Base-by-base conservation (phyloP, 1,140 invertebrate genomes). In the Achroia grisella region DNA sequence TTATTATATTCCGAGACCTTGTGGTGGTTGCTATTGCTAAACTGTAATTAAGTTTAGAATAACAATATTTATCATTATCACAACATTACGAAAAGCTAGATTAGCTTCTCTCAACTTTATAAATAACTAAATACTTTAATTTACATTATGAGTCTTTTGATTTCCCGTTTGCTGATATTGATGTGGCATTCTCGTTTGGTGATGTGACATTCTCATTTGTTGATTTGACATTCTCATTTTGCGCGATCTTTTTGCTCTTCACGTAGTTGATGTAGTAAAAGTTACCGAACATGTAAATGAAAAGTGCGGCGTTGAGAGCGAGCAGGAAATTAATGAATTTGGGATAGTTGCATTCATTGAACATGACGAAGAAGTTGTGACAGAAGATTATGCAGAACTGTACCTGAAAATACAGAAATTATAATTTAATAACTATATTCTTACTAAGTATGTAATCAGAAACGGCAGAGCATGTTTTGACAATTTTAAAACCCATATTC, bases 281-380 rank as follows among this genome's bases (percentile, higher is more conserved):
- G 33, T 92, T 90, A 1, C 91, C 91, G 70, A 97, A 97, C 66
- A 97, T 89, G 60, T 95, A 92, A 29, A 95, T 88, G 81, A 97
- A 97, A 15, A 95, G 86, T 9, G 89, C 77, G 3, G 94, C 90
- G 72, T 97, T 95, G 17, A 92, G 77, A 11, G 87, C 81, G 2
- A 97, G 88, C 32, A 96, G 83, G 63, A 91, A 77, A 15, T 89
- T 86, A 39, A 96, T 89, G 8, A 86, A 54, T 54, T 90, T 92
- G 0, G 92, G 91, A 56, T 90, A 93, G 52, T 90, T 86, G 72
- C 92, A 93, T 35, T 87, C 88, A 0, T 82, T 75, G 67, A 92
- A 91, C 84, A 92, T 90, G 0, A 88, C 53, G 2, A 62, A 68
- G 52, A 86, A 79, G 67, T 89, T 90, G 71, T 97, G 95, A 28